Evolutionary conservation across 2,888 invertebrate genomes (phyloP).

Genomic region (Tineola bisselliella): DNA sequence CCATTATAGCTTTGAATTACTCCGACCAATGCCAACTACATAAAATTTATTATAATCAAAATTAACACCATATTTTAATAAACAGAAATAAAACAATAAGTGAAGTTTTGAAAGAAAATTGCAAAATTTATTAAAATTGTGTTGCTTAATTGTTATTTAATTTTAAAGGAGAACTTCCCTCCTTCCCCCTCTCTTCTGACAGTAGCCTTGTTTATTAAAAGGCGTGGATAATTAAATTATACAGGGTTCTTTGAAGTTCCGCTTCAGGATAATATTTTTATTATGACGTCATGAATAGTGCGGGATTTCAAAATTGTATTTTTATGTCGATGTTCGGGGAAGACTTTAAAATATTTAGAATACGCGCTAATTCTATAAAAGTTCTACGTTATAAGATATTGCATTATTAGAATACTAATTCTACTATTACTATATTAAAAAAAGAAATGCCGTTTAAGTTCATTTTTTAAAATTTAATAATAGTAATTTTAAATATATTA

Average conservation of each 20-base stretch:
- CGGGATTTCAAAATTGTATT: slow-evolving; percentile 14
- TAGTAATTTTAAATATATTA: not conserved
- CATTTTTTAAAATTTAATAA: too few species aligned
- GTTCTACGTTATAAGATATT: too few species aligned
- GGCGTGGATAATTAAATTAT: slow-evolving; percentile 60
- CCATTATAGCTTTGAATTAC: slow-evolving; percentile 52
- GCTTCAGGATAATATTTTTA: slow-evolving; percentile 53
- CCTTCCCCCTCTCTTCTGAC: not conserved
- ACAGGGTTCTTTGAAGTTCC: slow-evolving; percentile 56
- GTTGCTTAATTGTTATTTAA: slow-evolving; percentile 18
- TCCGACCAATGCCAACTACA: too few species aligned
- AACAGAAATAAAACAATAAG: too few species aligned
- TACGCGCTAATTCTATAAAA: too few species aligned
- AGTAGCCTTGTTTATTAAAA: slow-evolving; percentile 46
- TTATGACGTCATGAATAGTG: slow-evolving; percentile 32
- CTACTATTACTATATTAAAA: too few species aligned
- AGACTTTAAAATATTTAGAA: not conserved
- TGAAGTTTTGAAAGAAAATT: not conserved
- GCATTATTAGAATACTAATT: too few species aligned
- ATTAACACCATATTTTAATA: too few species aligned
- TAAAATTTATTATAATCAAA: slow-evolving; percentile 20
- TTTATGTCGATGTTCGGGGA: slow-evolving; percentile 12
- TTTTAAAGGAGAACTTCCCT: not conserved
- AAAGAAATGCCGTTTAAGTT: too few species aligned
- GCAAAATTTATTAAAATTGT: slow-evolving; percentile 7